Base-by-base conservation (phyloP, 2,113 vertebrate genomes). In the Hiodon tergisus region DNA sequence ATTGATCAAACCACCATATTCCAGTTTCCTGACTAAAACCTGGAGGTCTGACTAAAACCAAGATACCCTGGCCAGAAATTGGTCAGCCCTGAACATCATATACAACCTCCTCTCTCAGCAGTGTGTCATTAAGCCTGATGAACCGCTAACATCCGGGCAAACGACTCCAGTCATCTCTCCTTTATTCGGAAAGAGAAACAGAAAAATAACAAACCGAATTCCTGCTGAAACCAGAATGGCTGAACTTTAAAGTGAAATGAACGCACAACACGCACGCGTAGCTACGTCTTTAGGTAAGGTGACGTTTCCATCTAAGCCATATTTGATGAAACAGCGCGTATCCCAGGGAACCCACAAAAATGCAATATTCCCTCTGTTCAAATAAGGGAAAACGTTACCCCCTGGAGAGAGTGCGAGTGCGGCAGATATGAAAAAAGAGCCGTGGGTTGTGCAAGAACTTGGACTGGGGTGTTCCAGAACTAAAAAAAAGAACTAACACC, bases 371-470 rank as follows among this genome's bases (percentile, higher is more conserved):
- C 80, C 62, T 76, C 57, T 76, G 82, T 84, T 87, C 87, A 89
- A 89, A 90, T 85, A 89, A 85, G 87, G 88, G 86, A 81, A 85
- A 79, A 80, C 76, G 84, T 72, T 78, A 0, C 48, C 78, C 31
- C 31, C 81, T 85, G 78, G 80, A 76, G 70, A 78, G 73, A 67
- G 69, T 53, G 62, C 53, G 69, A 63, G 73, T 74, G 80, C 86
- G 87, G 86, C 84, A 88, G 83, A 85, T 84, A 85, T 87, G 84
- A 88, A 88, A 88, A 89, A 88, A 88, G 85, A 80, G 67, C 77
- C 5, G 69, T 70, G 71, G 75, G 73, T 84, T 85, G 84, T 79
- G 83, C 75, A 84, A 85, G 84, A 86, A 83, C 86, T 83, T 81
- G 80, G 81, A 77, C 85, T 85, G 81, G 86, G 84, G 84, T 87